These are phyloP conservation scores for Mus pahari DNA, from an alignment of 2,113 vertebrate species.

Conservation along the genomic window DNA sequence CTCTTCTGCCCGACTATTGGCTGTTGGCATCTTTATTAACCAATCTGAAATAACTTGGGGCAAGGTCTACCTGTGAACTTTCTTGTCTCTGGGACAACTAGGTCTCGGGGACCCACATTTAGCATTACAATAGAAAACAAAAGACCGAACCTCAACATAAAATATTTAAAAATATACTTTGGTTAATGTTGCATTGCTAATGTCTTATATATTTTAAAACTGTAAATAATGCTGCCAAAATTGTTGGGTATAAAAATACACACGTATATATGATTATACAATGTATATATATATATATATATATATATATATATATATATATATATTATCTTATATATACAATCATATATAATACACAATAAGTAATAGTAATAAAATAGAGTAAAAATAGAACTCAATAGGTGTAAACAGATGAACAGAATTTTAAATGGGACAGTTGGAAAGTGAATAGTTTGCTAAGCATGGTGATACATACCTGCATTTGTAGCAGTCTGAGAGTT, in stretches of 20 bases:
- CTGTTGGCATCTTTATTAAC: no score
- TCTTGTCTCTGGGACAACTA: no score
- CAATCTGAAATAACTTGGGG: no score
- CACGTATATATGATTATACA: not conserved
- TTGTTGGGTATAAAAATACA: not conserved
- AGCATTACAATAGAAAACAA: no score
- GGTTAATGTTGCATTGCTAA: not conserved
- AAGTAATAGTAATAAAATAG: not conserved
- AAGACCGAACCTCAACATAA: no score
- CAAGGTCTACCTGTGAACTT: no score
- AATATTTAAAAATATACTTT: not conserved
- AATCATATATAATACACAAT: not conserved
- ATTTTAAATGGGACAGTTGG: not conserved
- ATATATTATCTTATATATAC: not conserved
- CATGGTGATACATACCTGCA: not conserved
- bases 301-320: not conserved
- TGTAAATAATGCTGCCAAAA: not conserved
- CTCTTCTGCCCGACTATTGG: no score
- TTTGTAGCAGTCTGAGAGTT: not conserved
- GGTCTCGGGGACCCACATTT: no score
- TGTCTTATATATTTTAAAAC: not conserved
- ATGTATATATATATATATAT: not conserved
- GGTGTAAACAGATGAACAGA: not conserved
- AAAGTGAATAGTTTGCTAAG: not conserved
- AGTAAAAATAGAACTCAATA: not conserved